Conservation (phyloP, 1,140 invertebrate genomes). For the Micrasema longulum region DNA sequence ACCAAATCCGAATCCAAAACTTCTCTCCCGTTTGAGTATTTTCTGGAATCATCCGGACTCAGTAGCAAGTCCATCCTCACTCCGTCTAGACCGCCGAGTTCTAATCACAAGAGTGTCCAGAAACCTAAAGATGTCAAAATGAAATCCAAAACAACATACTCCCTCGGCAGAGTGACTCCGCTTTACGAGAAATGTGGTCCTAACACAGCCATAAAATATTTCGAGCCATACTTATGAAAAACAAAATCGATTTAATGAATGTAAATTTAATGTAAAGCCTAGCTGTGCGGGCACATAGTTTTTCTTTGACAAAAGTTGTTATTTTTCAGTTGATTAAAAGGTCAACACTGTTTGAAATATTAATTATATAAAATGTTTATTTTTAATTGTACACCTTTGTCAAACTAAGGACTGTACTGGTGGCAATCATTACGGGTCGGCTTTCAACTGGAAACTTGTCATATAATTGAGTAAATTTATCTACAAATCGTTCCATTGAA, state of each 20-base stretch:
- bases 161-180: constrained; percentile 38
- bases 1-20: constrained; percentile 56
- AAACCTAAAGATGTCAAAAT: constrained; percentile 84
- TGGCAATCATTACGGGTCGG: too few relatives aligned
- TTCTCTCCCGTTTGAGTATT: constrained; percentile 75
- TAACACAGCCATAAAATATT: constrained; percentile 68
- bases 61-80: constrained; percentile 85
- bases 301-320: too few relatives aligned
- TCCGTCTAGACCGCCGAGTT: constrained; percentile 73
- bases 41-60: constrained; percentile 82
- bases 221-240: constrained; percentile 66
- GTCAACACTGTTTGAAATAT: too few relatives aligned
- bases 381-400: too few relatives aligned
- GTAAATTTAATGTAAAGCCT: too few relatives aligned
- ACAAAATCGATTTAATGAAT: background rate
- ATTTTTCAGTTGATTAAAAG: too few relatives aligned
- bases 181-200: constrained; percentile 48
- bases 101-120: constrained; percentile 80
- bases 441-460: too few relatives aligned
- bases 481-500: too few relatives aligned
- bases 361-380: too few relatives aligned
- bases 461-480: too few relatives aligned
- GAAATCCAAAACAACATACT: constrained; percentile 55
- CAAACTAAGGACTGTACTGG: too few relatives aligned
- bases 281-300: too few relatives aligned